Evolutionary conservation across 2,888 invertebrate species (phyloP).

Genomic region (Ochropleura leucogaster): DNA sequence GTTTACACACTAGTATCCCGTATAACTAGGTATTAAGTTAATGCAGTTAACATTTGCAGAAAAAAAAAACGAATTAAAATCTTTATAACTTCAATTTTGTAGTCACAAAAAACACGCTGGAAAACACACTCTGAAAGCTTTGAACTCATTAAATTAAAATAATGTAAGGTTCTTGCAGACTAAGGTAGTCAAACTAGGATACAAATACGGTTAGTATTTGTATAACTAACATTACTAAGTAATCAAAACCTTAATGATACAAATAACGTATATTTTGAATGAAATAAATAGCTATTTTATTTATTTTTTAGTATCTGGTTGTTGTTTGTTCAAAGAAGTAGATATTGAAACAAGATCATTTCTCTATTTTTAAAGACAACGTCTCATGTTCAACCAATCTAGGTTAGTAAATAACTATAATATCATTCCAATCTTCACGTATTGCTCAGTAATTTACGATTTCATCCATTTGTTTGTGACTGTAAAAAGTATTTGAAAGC

Average conservation of each 20-base stretch:
- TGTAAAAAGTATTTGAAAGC: too few relatives aligned
- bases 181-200: too few relatives aligned
- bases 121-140: not conserved
- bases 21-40: constrained; percentile 26
- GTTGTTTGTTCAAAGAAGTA: not conserved
- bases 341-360: not conserved
- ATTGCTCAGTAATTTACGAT: constrained; percentile 13
- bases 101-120: not conserved
- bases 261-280: too few relatives aligned
- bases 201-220: too few relatives aligned
- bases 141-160: too few relatives aligned
- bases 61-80: not conserved
- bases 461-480: too few relatives aligned
- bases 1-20: constrained; percentile 24
- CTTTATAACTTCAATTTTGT: not conserved
- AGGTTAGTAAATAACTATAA: not conserved
- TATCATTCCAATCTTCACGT: not conserved
- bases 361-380: not conserved
- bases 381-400: not conserved
- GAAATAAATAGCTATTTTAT: too few relatives aligned
- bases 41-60: too few relatives aligned
- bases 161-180: too few relatives aligned
- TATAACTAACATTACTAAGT: too few relatives aligned
- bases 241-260: too few relatives aligned
- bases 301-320: too few relatives aligned